These are phyloP conservation scores for Ceratina calcarata DNA, from an alignment of 1,140 invertebrate genomes.

Conservation along the genomic window DNA sequence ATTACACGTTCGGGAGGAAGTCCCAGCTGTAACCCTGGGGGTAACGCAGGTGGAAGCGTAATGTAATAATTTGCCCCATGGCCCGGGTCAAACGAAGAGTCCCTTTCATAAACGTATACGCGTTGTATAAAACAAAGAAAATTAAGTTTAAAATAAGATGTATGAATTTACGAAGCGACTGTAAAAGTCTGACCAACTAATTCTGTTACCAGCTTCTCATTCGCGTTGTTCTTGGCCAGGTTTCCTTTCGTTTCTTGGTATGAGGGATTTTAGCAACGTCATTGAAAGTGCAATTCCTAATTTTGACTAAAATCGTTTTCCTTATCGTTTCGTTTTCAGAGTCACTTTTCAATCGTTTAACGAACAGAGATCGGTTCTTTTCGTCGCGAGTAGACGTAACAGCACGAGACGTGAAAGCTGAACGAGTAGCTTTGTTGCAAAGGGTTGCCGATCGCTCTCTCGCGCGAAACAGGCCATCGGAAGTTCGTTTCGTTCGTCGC, in stretches of 20 bases:
- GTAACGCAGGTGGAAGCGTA: conserved; percentile 44
- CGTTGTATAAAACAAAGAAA: background rate
- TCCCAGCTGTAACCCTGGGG: conserved; percentile 36
- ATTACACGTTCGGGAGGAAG: conserved; percentile 23
- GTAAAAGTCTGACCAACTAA: conserved; percentile 24
- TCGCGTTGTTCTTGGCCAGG: background rate
- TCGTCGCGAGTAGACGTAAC: background rate
- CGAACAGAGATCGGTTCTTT: conserved; percentile 9
- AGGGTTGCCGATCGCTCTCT: conserved; percentile 13
- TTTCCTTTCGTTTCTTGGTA: too few species aligned
- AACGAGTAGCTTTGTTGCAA: conserved; percentile 24
- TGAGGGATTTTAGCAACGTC: background rate
- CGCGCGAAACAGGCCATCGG: conserved; percentile 29
- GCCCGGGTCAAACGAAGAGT: conserved; percentile 32
- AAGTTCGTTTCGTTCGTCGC: conserved; percentile 13
- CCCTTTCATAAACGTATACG: conserved; percentile 13
- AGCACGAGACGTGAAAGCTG: background rate
- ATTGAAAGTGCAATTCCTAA: too few species aligned
- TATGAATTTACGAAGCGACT: conserved; percentile 20
- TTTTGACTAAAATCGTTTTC: too few species aligned
- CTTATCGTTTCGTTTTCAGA: too few species aligned
- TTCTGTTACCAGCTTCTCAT: conserved; percentile 20
- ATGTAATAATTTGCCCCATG: conserved; percentile 39
- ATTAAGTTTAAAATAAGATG: background rate
- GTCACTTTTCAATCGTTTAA: background rate